Evolutionary conservation across 2,797 vertebrate genomes (phyloP).

Genomic region (Diplodus sargus): DNA sequence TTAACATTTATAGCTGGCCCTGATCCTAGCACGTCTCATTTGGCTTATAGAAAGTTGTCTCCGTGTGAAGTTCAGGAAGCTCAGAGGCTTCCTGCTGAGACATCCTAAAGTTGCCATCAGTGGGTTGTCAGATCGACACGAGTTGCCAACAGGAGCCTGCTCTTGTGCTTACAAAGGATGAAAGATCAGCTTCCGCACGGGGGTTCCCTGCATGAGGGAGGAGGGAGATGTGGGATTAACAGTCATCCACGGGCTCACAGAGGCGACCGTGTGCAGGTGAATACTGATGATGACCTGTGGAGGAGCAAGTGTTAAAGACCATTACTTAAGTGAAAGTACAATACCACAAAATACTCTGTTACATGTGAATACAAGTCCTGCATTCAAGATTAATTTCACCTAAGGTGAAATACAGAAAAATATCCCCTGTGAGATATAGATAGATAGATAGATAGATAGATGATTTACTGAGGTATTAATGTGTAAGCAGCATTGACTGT

Average conservation of each 20-base stretch:
- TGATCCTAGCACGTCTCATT: slow-evolving; percentile 25
- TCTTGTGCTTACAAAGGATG: slow-evolving; percentile 70
- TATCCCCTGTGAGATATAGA: too few relatives aligned
- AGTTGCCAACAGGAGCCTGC: slow-evolving; percentile 55
- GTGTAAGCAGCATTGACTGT: slow-evolving; percentile 1
- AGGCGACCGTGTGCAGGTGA: slow-evolving; percentile 3
- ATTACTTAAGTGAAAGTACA: neutral
- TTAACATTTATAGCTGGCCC: slow-evolving; percentile 33
- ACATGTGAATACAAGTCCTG: neutral
- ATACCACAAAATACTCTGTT: neutral
- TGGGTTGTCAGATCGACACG: slow-evolving; percentile 54
- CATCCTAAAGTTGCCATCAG: slow-evolving; percentile 53
- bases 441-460: too few relatives aligned
- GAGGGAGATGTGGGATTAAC: slow-evolving; percentile 58
- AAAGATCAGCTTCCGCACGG: slow-evolving; percentile 61
- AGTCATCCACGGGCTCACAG: slow-evolving; percentile 28
- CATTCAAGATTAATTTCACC: neutral
- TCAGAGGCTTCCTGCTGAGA: slow-evolving; percentile 42
- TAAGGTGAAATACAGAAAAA: neutral
- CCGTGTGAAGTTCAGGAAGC: slow-evolving; percentile 39
- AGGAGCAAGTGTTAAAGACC: slow-evolving; percentile 10
- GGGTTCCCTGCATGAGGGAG: slow-evolving; percentile 53
- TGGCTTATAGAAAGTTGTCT: slow-evolving; percentile 16
- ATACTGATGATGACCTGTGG: slow-evolving; percentile 25
- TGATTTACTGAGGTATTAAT: neutral